Evolutionary conservation across 2,113 vertebrate genomes (phyloP).

Genomic region (Ramphastos sulfuratus): DNA sequence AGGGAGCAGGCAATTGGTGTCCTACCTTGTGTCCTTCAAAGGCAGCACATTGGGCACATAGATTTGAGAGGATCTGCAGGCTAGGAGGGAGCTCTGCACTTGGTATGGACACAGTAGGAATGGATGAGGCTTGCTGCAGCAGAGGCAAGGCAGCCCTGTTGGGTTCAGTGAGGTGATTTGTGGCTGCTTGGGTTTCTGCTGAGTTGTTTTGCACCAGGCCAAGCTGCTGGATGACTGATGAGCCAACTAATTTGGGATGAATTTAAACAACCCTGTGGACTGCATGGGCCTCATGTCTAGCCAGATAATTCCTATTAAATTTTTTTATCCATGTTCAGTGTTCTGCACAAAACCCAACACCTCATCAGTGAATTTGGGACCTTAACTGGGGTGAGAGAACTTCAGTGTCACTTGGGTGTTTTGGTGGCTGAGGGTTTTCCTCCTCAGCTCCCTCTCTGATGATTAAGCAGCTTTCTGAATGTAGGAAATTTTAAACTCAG

Average conservation of each 20-base stretch:
- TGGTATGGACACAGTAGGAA: rapidly evolving
- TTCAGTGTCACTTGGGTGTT: rapidly evolving
- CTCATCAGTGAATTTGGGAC: rapidly evolving
- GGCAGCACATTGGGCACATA: background rate
- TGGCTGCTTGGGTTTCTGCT: background rate
- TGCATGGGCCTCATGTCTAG: rapidly evolving
- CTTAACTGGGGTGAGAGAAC: rapidly evolving
- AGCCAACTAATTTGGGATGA: background rate
- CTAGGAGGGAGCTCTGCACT: background rate
- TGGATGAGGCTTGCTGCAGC: rapidly evolving
- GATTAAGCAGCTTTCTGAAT: rapidly evolving
- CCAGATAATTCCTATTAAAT: rapidly evolving
- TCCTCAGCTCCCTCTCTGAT: rapidly evolving
- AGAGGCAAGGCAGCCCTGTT: background rate
- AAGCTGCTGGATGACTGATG: rapidly evolving
- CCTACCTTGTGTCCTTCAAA: background rate
- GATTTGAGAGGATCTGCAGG: rapidly evolving
- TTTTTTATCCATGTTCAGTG: rapidly evolving
- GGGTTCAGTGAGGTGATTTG: background rate
- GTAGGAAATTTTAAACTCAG: rapidly evolving
- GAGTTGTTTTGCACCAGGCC: rapidly evolving
- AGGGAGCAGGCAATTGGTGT: background rate
- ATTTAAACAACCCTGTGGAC: rapidly evolving
- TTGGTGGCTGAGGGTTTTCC: rapidly evolving
- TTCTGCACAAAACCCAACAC: rapidly evolving